Conservation (phyloP, 2,113 vertebrate species). For the Crotophaga sulcirostris region DNA sequence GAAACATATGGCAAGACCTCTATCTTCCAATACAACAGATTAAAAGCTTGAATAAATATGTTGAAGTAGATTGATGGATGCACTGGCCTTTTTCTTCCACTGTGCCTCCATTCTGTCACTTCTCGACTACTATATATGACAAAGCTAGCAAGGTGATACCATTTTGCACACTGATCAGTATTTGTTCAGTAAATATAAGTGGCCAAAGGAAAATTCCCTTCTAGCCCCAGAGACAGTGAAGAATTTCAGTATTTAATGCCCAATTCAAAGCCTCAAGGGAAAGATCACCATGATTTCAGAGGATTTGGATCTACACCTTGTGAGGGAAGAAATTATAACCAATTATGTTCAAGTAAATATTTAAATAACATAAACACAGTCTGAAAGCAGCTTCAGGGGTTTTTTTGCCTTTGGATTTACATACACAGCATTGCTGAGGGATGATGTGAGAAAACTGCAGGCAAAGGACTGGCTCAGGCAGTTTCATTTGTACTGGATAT, state of each 20-base stretch:
- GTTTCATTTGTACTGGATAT: background rate
- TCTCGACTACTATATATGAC: background rate
- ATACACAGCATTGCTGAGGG: background rate
- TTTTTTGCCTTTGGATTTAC: background rate
- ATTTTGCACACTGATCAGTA: background rate
- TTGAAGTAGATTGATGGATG: background rate
- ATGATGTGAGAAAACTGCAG: background rate
- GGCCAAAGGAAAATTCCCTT: background rate
- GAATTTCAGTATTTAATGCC: background rate
- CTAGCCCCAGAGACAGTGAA: background rate
- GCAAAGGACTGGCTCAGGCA: background rate
- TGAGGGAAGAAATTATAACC: background rate
- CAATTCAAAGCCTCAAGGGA: background rate
- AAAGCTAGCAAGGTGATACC: background rate
- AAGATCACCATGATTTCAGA: background rate
- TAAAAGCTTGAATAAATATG: background rate
- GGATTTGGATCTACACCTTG: background rate
- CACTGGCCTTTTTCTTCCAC: background rate
- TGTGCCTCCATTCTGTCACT: slow-evolving; percentile 24
- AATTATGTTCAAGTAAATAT: background rate
- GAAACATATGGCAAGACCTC: background rate
- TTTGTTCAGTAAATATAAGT: slow-evolving; percentile 18
- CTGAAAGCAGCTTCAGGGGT: background rate
- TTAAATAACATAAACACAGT: background rate
- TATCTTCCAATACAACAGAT: background rate